Conservation (phyloP, 1,140 invertebrate genomes). For the Pogonomyrmex barbatus region DNA sequence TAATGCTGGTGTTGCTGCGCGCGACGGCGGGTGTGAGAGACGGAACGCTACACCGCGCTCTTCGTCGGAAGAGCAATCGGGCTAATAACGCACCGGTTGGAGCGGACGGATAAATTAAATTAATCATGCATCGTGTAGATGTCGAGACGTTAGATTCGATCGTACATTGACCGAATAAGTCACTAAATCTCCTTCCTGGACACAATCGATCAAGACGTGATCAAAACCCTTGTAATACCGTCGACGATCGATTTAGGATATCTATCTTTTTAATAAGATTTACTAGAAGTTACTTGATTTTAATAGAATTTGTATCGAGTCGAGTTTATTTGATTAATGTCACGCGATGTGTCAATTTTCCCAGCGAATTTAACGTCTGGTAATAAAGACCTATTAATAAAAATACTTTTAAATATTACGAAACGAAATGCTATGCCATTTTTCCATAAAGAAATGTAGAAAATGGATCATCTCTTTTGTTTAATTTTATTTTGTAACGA, state of each 20-base stretch:
- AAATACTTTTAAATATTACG: neutral
- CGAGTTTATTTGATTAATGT: neutral
- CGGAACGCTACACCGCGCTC: conserved; percentile 22
- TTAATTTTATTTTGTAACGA: neutral
- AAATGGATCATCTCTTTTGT: neutral
- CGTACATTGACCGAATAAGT: conserved; percentile 44
- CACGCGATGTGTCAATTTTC: neutral
- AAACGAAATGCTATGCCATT: no score
- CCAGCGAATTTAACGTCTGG: neutral
- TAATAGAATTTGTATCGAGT: neutral
- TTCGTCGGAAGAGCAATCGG: conserved; percentile 70
- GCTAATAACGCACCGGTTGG: conserved; percentile 63
- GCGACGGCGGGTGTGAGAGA: conserved; percentile 40
- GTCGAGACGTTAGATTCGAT: conserved; percentile 23
- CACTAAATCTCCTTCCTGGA: conserved; percentile 28
- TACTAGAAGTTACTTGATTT: neutral
- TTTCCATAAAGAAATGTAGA: neutral
- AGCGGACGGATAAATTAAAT: conserved; percentile 72
- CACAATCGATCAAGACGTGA: neutral
- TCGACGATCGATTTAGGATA: neutral
- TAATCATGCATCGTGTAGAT: conserved; percentile 67
- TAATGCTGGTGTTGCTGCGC: conserved; percentile 53
- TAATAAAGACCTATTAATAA: neutral
- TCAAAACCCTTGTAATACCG: neutral
- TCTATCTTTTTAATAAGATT: neutral